Conservation (phyloP, 2,113 vertebrate species). For the Dinomys branickii region DNA sequence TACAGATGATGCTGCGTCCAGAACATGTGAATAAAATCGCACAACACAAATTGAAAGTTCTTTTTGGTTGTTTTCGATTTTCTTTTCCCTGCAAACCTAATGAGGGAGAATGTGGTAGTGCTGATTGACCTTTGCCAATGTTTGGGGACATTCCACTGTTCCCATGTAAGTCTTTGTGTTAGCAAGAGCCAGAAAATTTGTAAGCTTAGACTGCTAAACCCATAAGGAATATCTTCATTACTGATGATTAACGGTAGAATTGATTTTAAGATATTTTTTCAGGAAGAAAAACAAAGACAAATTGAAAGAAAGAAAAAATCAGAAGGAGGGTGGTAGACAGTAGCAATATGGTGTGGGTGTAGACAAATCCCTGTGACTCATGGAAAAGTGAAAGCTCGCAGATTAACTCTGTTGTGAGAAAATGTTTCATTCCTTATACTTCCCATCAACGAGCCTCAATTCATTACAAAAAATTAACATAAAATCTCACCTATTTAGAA, state of each 20-base stretch:
- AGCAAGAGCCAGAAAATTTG: slow-evolving; percentile 34
- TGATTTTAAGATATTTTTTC: slow-evolving; percentile 35
- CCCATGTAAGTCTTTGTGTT: slow-evolving; percentile 44
- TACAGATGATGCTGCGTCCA: neutral
- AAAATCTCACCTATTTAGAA: slow-evolving; percentile 72
- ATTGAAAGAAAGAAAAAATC: slow-evolving; percentile 67
- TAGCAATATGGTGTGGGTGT: slow-evolving; percentile 78
- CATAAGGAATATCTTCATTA: neutral
- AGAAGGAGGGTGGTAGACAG: slow-evolving; percentile 73
- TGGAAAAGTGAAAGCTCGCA: slow-evolving; percentile 75
- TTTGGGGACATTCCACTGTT: slow-evolving; percentile 55
- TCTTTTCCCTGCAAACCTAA: slow-evolving; percentile 20
- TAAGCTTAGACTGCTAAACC: neutral
- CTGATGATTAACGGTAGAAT: slow-evolving; percentile 55
- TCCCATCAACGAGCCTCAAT: slow-evolving; percentile 73
- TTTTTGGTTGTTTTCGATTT: neutral
- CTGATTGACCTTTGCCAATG: slow-evolving; percentile 68
- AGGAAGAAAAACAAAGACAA: slow-evolving; percentile 74
- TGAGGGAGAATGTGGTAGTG: slow-evolving; percentile 55
- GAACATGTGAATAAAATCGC: neutral
- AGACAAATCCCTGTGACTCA: slow-evolving; percentile 72
- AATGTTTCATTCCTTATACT: slow-evolving; percentile 5
- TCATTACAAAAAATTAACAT: slow-evolving; percentile 73
- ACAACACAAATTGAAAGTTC: neutral
- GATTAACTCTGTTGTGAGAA: slow-evolving; percentile 75